phyloP scores from a whole-genome alignment of 2,888 invertebrate species.

The Subacronicta megacephala region DNA sequence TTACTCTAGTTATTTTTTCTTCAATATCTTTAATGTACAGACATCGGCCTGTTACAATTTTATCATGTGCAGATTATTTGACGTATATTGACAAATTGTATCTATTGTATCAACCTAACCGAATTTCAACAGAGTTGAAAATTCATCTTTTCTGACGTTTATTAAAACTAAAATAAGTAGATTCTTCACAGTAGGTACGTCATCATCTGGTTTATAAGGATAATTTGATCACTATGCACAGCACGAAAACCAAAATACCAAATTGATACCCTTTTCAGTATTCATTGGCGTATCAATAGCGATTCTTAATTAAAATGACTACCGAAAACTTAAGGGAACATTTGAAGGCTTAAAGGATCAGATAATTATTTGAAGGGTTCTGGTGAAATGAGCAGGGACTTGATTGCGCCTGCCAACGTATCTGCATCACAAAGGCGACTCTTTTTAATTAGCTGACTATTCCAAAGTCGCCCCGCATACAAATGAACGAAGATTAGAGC shows the following conservation, averaged over 20 bases:
- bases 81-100: too few species aligned
- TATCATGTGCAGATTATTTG: too few species aligned
- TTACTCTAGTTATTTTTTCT: too few species aligned
- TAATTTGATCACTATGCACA: too few species aligned
- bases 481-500: conserved; percentile 78
- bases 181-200: too few species aligned
- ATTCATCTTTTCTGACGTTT: too few species aligned
- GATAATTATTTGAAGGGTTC: conserved; percentile 75
- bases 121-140: too few species aligned
- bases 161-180: too few species aligned
- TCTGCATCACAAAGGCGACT: conserved; percentile 83
- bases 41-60: too few species aligned
- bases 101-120: too few species aligned
- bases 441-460: conserved; percentile 84
- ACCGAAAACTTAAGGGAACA: conserved; percentile 56
- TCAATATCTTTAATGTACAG: too few species aligned
- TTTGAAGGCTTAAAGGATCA: conserved; percentile 59
- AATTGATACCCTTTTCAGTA: conserved; percentile 48
- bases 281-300: conserved; percentile 52
- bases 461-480: conserved; percentile 75
- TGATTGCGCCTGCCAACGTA: conserved; percentile 74
- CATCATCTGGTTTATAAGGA: too few species aligned
- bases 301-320: conserved; percentile 63
- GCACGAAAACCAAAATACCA: conserved; percentile 10
- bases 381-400: conserved; percentile 64